Conservation (phyloP, 1,140 invertebrate species). For the Copidosoma floridanum region DNA sequence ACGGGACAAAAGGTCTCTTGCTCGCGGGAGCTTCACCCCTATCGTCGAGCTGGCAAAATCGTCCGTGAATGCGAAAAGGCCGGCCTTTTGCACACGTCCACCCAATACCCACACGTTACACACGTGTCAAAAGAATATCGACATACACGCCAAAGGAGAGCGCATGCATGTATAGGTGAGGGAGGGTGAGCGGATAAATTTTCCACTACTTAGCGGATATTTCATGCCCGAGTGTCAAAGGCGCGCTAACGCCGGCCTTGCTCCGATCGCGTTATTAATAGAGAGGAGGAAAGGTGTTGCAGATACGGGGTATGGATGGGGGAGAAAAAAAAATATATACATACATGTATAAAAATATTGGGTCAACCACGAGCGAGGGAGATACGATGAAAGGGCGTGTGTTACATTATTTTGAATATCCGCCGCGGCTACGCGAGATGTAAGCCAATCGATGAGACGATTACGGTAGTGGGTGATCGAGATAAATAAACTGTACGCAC, state of each 20-base stretch:
- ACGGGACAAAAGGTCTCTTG: background rate
- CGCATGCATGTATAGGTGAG: slow-evolving; percentile 7
- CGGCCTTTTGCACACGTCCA: background rate
- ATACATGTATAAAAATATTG: no score
- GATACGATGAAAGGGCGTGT: no score
- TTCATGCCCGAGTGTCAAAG: slow-evolving; percentile 47
- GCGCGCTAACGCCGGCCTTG: slow-evolving; percentile 41
- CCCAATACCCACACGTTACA: background rate
- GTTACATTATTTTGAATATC: no score
- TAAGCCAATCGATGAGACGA: no score
- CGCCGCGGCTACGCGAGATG: no score
- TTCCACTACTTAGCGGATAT: slow-evolving; percentile 49
- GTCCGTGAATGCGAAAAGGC: slow-evolving; percentile 14
- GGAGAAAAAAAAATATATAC: no score
- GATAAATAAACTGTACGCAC: no score
- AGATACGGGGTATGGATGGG: no score
- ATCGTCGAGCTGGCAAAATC: slow-evolving; percentile 39
- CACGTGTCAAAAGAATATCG: no score
- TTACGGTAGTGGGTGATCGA: no score
- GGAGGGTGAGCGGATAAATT: slow-evolving; percentile 44
- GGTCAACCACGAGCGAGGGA: no score
- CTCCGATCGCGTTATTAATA: slow-evolving; percentile 47
- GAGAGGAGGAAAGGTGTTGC: no score
- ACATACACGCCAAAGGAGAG: background rate
- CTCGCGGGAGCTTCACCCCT: slow-evolving; percentile 33